A percentile compares a stretch with the other conserved stretches of the same genome.
Conservation (phyloP, 2,888 invertebrate genomes). For the Epirrita christyi region DNA sequence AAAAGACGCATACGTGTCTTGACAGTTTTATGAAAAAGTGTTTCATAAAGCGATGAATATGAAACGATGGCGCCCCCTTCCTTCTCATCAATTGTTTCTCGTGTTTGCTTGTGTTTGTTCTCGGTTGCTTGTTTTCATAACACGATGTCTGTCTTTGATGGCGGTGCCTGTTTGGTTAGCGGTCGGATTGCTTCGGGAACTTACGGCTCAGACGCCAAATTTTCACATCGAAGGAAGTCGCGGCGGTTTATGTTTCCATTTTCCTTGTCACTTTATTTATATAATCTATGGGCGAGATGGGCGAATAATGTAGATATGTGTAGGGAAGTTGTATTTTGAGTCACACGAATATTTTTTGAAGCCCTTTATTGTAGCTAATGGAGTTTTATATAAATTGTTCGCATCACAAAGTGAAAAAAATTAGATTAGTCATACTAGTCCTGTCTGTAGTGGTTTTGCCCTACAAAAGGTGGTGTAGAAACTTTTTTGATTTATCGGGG, state of each 20-base stretch:
- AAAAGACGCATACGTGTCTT: constrained; percentile 50
- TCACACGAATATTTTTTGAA: constrained; percentile 1
- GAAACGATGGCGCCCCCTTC: constrained; percentile 46
- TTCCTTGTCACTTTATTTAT: constrained; percentile 22
- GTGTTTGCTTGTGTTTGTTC: constrained; percentile 80
- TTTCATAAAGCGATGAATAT: constrained; percentile 64
- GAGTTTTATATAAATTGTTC: constrained; percentile 6
- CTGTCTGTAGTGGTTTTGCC: no score
- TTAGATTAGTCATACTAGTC: neutral
- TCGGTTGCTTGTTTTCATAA: constrained; percentile 81
- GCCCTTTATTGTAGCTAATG: constrained; percentile 7
- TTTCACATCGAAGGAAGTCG: constrained; percentile 37
- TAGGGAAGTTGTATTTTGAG: constrained; percentile 5
- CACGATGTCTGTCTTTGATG: constrained; percentile 80
- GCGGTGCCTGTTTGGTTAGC: constrained; percentile 69
- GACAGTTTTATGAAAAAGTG: constrained; percentile 63
- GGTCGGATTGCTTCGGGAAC: constrained; percentile 66
- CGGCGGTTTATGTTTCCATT: constrained; percentile 16
- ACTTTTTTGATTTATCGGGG: no score
- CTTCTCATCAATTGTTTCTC: constrained; percentile 79
- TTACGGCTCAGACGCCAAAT: constrained; percentile 52
- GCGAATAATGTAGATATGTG: constrained; percentile 2
- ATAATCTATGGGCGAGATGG: constrained; percentile 16
- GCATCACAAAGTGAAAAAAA: constrained; percentile 6
- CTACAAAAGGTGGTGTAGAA: no score